Evolutionary conservation across 53 echinoderm and acorn worm species (phyloP).

Genomic region (Echinometra lucunter): DNA sequence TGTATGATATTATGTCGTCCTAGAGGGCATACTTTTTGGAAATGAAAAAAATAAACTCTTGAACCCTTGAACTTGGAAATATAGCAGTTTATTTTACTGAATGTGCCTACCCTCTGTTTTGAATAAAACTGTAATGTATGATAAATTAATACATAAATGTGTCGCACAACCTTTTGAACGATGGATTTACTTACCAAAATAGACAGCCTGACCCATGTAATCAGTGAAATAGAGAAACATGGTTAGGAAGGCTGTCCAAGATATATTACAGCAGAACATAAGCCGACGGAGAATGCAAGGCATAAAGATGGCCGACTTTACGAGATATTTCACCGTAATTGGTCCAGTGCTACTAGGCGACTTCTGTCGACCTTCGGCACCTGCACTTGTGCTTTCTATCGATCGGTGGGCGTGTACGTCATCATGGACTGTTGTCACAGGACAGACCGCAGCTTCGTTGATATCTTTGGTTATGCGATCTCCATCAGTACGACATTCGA

Average conservation of each 20-base stretch:
- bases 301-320: slow-evolving; percentile 74
- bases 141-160: too few relatives aligned
- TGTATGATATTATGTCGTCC: too few relatives aligned
- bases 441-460: neutral
- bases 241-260: slow-evolving; percentile 72
- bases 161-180: neutral
- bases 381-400: neutral
- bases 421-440: neutral
- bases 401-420: neutral
- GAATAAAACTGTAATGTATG: too few relatives aligned
- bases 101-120: too few relatives aligned
- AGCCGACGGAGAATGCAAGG: slow-evolving; percentile 71
- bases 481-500: neutral
- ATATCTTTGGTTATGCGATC: neutral
- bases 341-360: neutral
- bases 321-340: slow-evolving; percentile 50
- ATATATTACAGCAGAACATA: slow-evolving; percentile 65
- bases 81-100: too few relatives aligned
- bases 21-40: too few relatives aligned
- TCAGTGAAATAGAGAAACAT: slow-evolving; percentile 80
- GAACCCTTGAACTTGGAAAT: too few relatives aligned
- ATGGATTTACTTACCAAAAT: slow-evolving; percentile 69
- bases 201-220: slow-evolving; percentile 77
- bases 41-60: too few relatives aligned
- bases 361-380: neutral